Base-by-base conservation (phyloP, 1,140 invertebrate species). In the Anthonomus grandis region DNA sequence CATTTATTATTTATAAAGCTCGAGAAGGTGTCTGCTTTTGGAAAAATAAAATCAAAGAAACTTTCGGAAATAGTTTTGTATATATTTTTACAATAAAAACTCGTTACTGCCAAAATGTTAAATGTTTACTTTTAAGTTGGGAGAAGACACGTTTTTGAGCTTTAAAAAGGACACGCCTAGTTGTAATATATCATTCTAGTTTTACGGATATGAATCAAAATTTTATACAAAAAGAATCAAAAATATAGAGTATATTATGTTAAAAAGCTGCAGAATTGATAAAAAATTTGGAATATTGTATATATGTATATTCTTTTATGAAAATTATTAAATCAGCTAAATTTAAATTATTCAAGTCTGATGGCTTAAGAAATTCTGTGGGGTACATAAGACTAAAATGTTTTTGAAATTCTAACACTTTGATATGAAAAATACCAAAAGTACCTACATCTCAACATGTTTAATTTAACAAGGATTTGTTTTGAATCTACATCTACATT, bases 141-240 rank as follows among this genome's bases (percentile, higher is more conserved):
- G 1, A 2, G 1, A 1, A 10, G 39, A 4, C 39, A 12, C 23
- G 13, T 51, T 51, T 51, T 39, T 31, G 36, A 39, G 36, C 34
- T 21, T 21, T 38, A 22, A 21, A 38, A 38, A 38, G 10, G 17
- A n/a, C n/a, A n/a, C 18, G 8, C 22, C 37, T 27, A 25, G 15
- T n/a, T 52, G 38, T 41, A 52, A 52, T 37, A 52, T 52, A 52
- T 52, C 49, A 36, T 24, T 52, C 8, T 41, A 52, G 49, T 52
- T 52, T 52, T 52, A 41, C 49, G 22, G 45, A 31, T 13, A 51
- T 22, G 27, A 53, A 53, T 53, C 51, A 53, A 53, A 53, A 53
- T 53, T 53, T 53, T 53, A 44, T 53, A 53, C 51, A 21, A 45
- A 53, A 44, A 44, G 24, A 45, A 19, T 36, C 45, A 47, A 47